A percentile compares a stretch with the other conserved stretches of the same genome.
phyloP scores from a whole-genome alignment of 1,140 invertebrate genomes.

The Rhagoletis pomonella region DNA sequence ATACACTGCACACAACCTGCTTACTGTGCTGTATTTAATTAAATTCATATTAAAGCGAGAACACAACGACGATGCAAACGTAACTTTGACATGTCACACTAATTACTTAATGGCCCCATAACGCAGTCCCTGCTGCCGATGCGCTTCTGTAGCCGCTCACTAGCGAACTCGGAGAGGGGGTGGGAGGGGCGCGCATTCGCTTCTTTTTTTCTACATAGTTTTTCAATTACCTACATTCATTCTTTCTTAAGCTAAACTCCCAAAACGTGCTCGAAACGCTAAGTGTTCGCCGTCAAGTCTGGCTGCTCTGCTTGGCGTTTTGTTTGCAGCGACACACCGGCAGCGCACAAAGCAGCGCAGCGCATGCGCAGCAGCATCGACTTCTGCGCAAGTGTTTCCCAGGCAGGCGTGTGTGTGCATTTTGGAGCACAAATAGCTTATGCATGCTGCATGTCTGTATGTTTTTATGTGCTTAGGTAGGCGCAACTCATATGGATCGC shows the following conservation, averaged over 20 bases:
- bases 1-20: conserved; percentile 22
- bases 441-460: background rate
- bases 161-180: background rate
- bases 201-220: background rate
- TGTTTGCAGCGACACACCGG: conserved; percentile 13
- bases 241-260: no score
- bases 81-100: conserved; percentile 73
- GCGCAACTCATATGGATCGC: background rate
- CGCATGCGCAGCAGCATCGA: conserved; percentile 22
- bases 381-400: conserved; percentile 18
- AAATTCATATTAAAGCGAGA: conserved; percentile 54
- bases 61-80: conserved; percentile 65
- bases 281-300: conserved; percentile 22
- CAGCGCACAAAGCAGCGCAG: background rate
- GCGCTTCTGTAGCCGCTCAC: background rate
- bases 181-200: background rate
- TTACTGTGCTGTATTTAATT: conserved; percentile 32
- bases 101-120: conserved; percentile 73
- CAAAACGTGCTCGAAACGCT: background rate
- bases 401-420: background rate
- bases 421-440: background rate
- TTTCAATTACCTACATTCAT: no score
- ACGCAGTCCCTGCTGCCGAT: conserved; percentile 28
- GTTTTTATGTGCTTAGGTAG: background rate
- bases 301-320: background rate